A percentile compares a stretch with the other conserved stretches of the same genome.
phyloP scores from a whole-genome alignment of 2,888 invertebrate genomes.

The Diarsia dahlii region DNA sequence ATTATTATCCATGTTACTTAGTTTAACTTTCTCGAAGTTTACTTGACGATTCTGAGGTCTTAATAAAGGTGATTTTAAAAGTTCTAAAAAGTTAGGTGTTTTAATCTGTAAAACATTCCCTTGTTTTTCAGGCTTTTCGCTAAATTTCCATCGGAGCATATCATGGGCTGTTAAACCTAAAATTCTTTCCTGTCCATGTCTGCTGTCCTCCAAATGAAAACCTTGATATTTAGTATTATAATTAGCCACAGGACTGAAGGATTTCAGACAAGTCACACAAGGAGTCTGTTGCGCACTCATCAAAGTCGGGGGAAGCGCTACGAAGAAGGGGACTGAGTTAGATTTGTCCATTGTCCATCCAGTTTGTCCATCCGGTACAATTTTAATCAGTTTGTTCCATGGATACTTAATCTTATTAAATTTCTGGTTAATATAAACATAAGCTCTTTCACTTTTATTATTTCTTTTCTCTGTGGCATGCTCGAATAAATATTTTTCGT shows the following conservation, averaged over 20 bases:
- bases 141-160: constrained; percentile 34
- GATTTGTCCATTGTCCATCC: background rate
- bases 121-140: constrained; percentile 5
- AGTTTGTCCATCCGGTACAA: background rate
- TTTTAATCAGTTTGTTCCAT: constrained; percentile 23
- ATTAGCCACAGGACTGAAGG: constrained; percentile 17
- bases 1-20: background rate
- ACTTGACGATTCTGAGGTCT: constrained; percentile 30
- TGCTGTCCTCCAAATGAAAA: background rate
- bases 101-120: background rate
- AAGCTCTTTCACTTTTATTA: constrained; percentile 79
- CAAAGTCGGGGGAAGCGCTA: background rate
- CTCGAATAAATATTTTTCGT: constrained; percentile 75
- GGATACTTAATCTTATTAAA: constrained; percentile 65
- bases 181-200: constrained; percentile 18
- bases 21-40: constrained; percentile 24
- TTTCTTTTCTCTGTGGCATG: constrained; percentile 69
- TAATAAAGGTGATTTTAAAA: constrained; percentile 68
- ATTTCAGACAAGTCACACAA: constrained; percentile 2
- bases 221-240: constrained; percentile 34
- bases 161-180: constrained; percentile 42
- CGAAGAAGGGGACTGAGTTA: no score
- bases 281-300: background rate
- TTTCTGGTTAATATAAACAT: constrained; percentile 78
- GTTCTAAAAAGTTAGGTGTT: constrained; percentile 56